Evolutionary conservation across 2,797 vertebrate species (phyloP).

Genomic region (Corythornis leucogaster): DNA sequence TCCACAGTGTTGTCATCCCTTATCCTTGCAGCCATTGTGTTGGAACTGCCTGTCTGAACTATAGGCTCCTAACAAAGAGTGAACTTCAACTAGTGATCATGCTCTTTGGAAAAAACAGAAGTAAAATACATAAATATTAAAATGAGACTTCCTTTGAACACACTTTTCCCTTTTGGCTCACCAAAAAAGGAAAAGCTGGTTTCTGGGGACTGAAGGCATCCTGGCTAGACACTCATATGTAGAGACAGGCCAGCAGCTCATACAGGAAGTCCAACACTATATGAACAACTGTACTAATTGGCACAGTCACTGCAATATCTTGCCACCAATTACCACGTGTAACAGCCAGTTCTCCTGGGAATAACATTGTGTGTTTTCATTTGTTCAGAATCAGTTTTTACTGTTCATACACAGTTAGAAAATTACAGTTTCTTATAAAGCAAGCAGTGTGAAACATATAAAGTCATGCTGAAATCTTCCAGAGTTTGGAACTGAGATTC

Average conservation of each 20-base stretch:
- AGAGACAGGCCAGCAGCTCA: not conserved
- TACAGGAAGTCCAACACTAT: not conserved
- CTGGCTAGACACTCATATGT: not conserved
- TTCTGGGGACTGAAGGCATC: not conserved
- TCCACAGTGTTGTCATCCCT: not conserved
- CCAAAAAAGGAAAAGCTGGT: not conserved
- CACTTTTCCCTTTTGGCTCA: not conserved
- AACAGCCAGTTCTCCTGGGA: not conserved
- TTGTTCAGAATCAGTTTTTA: constrained; percentile 32
- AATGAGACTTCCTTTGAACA: not conserved
- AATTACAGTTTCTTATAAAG: not conserved
- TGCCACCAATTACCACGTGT: not conserved
- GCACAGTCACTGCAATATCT: not conserved
- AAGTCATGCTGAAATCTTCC: not conserved
- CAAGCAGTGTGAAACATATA: not conserved
- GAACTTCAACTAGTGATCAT: not conserved
- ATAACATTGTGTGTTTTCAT: constrained; percentile 24
- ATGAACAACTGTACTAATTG: not conserved
- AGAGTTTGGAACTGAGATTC: not conserved
- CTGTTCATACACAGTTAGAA: constrained; percentile 16
- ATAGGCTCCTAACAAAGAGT: not conserved
- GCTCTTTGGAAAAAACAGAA: not conserved
- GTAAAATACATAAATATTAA: not conserved
- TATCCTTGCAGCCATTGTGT: not conserved
- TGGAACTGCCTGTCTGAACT: not conserved